These are phyloP conservation scores for Coelopa frigida DNA, from an alignment of 1,140 invertebrate species.

Conservation along the genomic window DNA sequence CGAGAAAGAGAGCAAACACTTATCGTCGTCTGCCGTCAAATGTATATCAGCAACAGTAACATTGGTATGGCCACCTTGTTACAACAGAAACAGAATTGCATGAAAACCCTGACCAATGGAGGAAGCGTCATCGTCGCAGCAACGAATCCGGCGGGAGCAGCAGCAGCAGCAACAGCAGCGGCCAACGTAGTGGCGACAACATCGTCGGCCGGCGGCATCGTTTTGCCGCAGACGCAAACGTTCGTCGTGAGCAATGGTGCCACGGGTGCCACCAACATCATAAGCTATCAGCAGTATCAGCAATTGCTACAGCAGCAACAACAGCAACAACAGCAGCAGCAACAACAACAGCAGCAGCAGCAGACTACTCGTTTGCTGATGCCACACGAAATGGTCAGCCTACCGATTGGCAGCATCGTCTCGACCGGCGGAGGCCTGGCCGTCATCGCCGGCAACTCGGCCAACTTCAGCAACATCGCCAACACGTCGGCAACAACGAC, in stretches of 20 bases:
- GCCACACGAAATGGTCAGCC: constrained; percentile 41
- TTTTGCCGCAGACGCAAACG: constrained; percentile 8
- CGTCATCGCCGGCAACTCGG: constrained; percentile 5
- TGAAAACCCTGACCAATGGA: constrained; percentile 48
- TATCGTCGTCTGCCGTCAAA: no score
- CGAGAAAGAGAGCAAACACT: no score
- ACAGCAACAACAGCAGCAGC: constrained; percentile 16
- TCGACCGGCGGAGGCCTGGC: constrained; percentile 11
- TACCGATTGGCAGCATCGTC: constrained; percentile 31
- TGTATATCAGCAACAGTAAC: constrained; percentile 19
- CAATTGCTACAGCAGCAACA: constrained; percentile 14
- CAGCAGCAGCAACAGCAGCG: constrained; percentile 5
- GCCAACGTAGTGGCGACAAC: background rate
- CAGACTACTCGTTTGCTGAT: constrained; percentile 19
- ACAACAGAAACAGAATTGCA: constrained; percentile 47
- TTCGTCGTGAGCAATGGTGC: constrained; percentile 13
- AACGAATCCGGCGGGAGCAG: constrained; percentile 1
- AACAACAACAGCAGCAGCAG: constrained; percentile 5
- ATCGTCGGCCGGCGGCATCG: constrained; percentile 1
- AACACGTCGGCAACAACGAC: constrained; percentile 19
- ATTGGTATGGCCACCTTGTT: constrained; percentile 22
- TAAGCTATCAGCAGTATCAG: constrained; percentile 16
- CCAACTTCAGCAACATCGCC: background rate
- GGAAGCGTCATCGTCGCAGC: background rate
- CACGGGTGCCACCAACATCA: constrained; percentile 12